Base-by-base conservation (phyloP, 2,888 invertebrate genomes). In the Nemapogon koenigi region DNA sequence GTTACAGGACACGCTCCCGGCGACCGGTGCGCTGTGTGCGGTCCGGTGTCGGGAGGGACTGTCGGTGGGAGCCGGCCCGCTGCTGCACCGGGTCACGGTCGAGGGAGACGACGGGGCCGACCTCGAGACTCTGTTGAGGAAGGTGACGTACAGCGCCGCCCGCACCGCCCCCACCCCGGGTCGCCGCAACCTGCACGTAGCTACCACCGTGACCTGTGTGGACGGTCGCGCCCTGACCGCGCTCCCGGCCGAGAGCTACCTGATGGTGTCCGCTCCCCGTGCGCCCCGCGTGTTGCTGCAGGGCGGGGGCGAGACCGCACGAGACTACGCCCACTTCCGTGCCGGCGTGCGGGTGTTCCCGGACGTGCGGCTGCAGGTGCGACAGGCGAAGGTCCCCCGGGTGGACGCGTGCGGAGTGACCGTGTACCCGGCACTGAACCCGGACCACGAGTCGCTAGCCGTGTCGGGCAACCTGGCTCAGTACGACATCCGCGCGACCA, bases 131-230 rank as follows among this genome's bases (percentile, higher is more conserved):
- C 63, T 96, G 33, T 82, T 95, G 43, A 86, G 91, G 4, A 88
- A 90, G 55, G 88, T 98, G 48, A 90, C 94, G 36, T 98, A 98
- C 70, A 89, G 91, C 6, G 98, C 98, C 71, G 88, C 90, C 10
- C 84, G 96, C 40, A 87, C 90, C 51, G 93, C 90, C 76, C 97
- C 97, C 11, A 96, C 96, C n/a, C 94, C 97, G 3, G 98, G 97
- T 3, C 81, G 97, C 3, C 81, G 98, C 16, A 94, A 93, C 59
- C 83, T 95, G 53, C 86, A 87, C 49, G 80, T 96, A 10, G 85
- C 87, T 29, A 94, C 94, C 3, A 87, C 88, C 41, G 87, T 95
- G 48, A 84, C 82, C 1, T 92, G 92, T 59, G 87, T 88, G 54
- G 88, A 87, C 59, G 88, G 89, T 1, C 85, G 86, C 48, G 81